Base-by-base conservation (phyloP, 2,888 invertebrate genomes). In the Ophion slaviceki region DNA sequence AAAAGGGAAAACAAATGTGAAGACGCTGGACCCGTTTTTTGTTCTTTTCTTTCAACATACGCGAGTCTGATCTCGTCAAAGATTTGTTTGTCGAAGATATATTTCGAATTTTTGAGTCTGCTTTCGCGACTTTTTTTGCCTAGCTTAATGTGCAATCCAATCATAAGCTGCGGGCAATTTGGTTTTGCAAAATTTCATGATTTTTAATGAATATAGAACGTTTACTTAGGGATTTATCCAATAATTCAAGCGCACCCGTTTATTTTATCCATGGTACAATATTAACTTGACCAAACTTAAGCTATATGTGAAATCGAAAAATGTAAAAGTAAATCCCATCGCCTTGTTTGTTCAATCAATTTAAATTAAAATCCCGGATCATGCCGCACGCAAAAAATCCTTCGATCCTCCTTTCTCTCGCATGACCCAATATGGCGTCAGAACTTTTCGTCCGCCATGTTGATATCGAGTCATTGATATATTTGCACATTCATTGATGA, bases 51-150 rank as follows among this genome's bases (percentile, higher is more conserved):
- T 75, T 74, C 28, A 10, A 20, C 20, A 28, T 74, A 78, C 87
- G 82, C 89, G 88, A 90, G 88, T 91, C 88, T 88, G 86, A 88
- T 79, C 57, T 70, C 64, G 78, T 61, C 4, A 4, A 32, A 32
- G 32, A 32, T 32, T 32, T 64, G 74, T 20, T 68, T 53, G 74
- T 74, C 77, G 57, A 68, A 59, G 28, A 32, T 81, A 86, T 87
- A 75, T 87, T 87, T 85, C 81, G 66, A 53, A 72, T 59, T 32
- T 59, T 59, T 32, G 11, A 61, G 40, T 40, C 40, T 40, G 20
- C 53, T 70, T 53, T 24, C 11, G 5, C 28, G 47, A 28, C 32
- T 32, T 2, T 14, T 10, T 6, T 24, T 24, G 1, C 24, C 24
- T 24, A 24, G 2, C 1, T 24, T 24, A 24, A 24, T 24, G 32